Conservation (phyloP, 1,140 invertebrate species). For the Drosophila pachea region DNA sequence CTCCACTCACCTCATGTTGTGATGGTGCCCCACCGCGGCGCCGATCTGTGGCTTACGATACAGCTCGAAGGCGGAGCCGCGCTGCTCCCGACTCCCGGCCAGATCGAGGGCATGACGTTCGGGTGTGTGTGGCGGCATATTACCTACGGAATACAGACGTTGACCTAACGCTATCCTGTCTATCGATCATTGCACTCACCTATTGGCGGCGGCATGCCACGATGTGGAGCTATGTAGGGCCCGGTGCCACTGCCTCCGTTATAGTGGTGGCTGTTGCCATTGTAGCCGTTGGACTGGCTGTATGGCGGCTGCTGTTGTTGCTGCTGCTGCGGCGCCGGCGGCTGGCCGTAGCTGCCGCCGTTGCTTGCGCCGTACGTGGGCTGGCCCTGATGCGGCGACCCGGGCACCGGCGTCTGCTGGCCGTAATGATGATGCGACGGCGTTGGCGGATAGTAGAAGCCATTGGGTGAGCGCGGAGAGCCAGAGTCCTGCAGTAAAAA, state of each 20-base stretch:
- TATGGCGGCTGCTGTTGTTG: slow-evolving; percentile 45
- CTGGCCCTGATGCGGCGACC: slow-evolving; percentile 65
- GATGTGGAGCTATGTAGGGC: slow-evolving; percentile 80
- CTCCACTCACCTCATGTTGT: slow-evolving; percentile 85
- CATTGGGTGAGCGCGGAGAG: slow-evolving; percentile 76
- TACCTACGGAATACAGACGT: slow-evolving; percentile 39
- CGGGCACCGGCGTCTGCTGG: slow-evolving; percentile 65
- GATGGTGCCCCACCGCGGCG: slow-evolving; percentile 80
- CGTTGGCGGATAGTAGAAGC: slow-evolving; percentile 78
- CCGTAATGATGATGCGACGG: slow-evolving; percentile 80
- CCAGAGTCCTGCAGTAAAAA: slow-evolving; percentile 64
- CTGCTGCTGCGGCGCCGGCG: slow-evolving; percentile 52
- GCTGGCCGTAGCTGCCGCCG: slow-evolving; percentile 61
- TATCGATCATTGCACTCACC: slow-evolving; percentile 37
- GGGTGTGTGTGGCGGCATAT: slow-evolving; percentile 71
- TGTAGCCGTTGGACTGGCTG: slow-evolving; percentile 67
- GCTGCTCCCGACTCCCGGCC: slow-evolving; percentile 91
- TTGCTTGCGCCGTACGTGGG: slow-evolving; percentile 57
- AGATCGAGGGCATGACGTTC: slow-evolving; percentile 82
- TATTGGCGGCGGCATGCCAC: slow-evolving; percentile 79
- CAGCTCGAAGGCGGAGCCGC: slow-evolving; percentile 96
- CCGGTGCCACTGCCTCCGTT: slow-evolving; percentile 74
- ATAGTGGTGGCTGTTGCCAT: slow-evolving; percentile 74
- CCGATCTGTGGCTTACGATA: slow-evolving; percentile 90
- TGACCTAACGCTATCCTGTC: background rate